Percentiles rank a stretch among this genome's conserved stretches.
Evolutionary conservation across 2,113 vertebrate species (phyloP).

Genomic region (Excalfactoria chinensis): DNA sequence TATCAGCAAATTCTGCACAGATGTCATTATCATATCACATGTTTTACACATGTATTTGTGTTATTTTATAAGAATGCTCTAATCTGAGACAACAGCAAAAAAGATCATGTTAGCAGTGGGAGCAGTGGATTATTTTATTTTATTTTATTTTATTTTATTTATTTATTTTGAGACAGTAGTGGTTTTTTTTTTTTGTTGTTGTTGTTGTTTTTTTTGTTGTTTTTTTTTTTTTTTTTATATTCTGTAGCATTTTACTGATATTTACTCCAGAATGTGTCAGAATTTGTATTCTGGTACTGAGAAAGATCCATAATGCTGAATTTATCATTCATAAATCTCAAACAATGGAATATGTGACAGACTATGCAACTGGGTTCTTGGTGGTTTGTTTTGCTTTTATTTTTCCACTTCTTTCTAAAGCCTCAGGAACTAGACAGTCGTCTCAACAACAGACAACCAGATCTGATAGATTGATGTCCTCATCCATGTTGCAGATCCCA

Average conservation of each 20-base stretch:
- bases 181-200: too few relatives aligned
- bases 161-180: too few relatives aligned
- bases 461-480: conserved; percentile 1
- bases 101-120: background rate
- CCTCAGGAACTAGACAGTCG: background rate
- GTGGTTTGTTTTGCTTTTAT: background rate
- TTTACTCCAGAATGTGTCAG: background rate
- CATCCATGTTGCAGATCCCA: background rate
- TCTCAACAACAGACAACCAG: background rate
- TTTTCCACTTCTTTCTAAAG: background rate
- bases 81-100: background rate
- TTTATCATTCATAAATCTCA: background rate
- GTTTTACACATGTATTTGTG: background rate
- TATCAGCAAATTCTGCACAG: background rate
- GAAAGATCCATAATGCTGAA: background rate
- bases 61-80: background rate
- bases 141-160: background rate
- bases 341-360: background rate
- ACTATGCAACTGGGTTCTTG: background rate
- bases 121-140: background rate
- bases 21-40: background rate
- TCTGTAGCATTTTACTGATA: background rate
- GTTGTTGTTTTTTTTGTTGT: background rate
- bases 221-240: too few relatives aligned
- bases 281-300: background rate